A percentile compares a stretch with the other conserved stretches of the same genome.
phyloP scores from a whole-genome alignment of 64 coral and sea anemone species.

The Stylophora pistillata region DNA sequence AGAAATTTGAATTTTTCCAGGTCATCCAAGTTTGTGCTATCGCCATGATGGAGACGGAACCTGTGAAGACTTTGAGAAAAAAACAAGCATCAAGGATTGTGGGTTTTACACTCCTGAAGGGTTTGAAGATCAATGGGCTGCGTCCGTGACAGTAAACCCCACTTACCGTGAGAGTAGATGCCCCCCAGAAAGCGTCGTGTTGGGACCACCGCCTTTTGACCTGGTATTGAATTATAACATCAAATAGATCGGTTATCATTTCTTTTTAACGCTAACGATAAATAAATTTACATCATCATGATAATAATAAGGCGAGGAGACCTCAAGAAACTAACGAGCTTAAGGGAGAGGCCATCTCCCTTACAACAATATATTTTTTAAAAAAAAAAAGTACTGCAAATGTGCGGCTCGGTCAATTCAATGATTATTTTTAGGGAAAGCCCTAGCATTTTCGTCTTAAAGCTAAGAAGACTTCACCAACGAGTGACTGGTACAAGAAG shows the following conservation, averaged over 20 bases:
- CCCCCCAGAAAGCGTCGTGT: constrained; percentile 43
- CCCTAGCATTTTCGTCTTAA: too few species aligned
- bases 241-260: background rate
- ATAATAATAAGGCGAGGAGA: too few species aligned
- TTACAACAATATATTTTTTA: too few species aligned
- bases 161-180: constrained; percentile 33
- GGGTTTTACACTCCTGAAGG: constrained; percentile 97
- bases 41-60: constrained; percentile 89
- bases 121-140: constrained; percentile 88
- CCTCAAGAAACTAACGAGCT: too few species aligned
- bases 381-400: too few species aligned
- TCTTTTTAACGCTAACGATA: background rate
- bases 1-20: background rate
- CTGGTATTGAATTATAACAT: constrained; percentile 53
- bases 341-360: too few species aligned
- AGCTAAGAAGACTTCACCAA: too few species aligned
- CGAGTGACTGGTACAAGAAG: too few species aligned
- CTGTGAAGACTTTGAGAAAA: constrained; percentile 93
- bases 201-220: constrained; percentile 64
- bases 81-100: constrained; percentile 91
- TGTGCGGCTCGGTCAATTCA: too few species aligned
- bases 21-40: constrained; percentile 94
- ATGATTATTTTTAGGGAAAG: too few species aligned
- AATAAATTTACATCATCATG: background rate
- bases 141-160: constrained; percentile 50